Conservation (phyloP, 2,888 invertebrate species). For the Spicauda simplicius region DNA sequence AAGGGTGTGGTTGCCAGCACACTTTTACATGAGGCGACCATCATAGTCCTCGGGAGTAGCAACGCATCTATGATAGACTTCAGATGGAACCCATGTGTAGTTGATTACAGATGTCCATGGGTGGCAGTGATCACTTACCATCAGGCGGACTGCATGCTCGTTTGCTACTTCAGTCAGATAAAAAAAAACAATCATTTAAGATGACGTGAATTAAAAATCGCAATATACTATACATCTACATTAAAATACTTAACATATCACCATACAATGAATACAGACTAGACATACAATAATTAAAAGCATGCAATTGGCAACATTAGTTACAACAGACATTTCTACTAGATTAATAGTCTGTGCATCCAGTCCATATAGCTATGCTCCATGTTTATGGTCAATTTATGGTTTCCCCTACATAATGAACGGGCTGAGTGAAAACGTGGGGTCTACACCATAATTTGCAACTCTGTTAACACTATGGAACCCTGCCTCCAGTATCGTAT, state of each 20-base stretch:
- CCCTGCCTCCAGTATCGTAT: constrained; percentile 21
- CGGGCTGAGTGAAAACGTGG: constrained; percentile 49
- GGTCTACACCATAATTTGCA: constrained; percentile 46
- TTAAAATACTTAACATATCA: not conserved
- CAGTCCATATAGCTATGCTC: constrained; percentile 56
- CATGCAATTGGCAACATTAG: not conserved
- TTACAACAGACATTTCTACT: constrained; percentile 4
- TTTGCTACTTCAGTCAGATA: no score
- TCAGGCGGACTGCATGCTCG: no score
- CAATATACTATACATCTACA: no score
- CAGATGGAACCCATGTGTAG: no score
- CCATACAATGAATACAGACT: not conserved
- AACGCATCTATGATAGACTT: no score
- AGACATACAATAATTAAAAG: not conserved
- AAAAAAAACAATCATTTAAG: no score
- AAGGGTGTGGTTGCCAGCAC: no score
- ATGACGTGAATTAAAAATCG: no score
- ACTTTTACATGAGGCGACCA: no score
- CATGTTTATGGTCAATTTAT: constrained; percentile 58
- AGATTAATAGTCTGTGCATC: constrained; percentile 41
- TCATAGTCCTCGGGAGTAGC: no score
- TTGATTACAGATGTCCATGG: no score
- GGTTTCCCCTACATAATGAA: constrained; percentile 61
- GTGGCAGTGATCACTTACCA: no score
- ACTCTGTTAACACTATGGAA: constrained; percentile 41